Percentiles rank a stretch among this genome's conserved stretches.
phyloP scores from a whole-genome alignment of 2,113 vertebrate genomes.

The Kryptolebias marmoratus region DNA sequence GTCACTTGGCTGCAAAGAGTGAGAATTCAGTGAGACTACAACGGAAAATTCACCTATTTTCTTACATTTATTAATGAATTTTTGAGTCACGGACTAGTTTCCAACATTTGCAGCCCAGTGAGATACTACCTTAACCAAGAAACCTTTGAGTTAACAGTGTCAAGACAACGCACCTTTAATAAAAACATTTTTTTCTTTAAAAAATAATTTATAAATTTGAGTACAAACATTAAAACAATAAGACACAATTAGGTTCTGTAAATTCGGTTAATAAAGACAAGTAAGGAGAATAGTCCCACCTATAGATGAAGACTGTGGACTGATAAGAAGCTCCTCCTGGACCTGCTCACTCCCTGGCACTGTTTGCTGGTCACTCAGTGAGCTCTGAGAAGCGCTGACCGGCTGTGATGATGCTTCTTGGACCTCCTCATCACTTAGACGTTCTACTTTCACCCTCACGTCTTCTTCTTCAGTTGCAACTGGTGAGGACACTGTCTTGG shows the following conservation, averaged over 20 bases:
- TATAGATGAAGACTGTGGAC: conserved; percentile 98
- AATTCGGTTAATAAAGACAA: background rate
- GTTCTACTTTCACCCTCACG: conserved; percentile 94
- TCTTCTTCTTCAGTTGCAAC: conserved; percentile 91
- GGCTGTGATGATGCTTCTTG: conserved; percentile 95
- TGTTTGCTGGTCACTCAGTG: conserved; percentile 96
- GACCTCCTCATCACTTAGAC: conserved; percentile 95
- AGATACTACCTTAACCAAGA: too few species aligned
- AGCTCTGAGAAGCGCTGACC: conserved; percentile 95
- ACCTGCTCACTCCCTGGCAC: conserved; percentile 96
- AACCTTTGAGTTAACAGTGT: too few species aligned
- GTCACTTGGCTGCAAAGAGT: too few species aligned
- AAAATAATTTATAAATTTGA: background rate
- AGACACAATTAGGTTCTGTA: background rate
- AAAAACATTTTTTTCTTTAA: too few species aligned
- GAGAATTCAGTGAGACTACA: too few species aligned
- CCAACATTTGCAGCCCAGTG: background rate
- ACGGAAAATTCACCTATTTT: too few species aligned
- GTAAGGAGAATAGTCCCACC: conserved; percentile 75
- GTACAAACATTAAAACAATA: background rate
- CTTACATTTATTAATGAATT: too few species aligned
- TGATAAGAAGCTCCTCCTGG: conserved; percentile 98
- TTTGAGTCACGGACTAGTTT: too few species aligned
- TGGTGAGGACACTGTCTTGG: conserved; percentile 83
- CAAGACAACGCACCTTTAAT: too few species aligned